Evolutionary conservation across 1,140 invertebrate species (phyloP).

Genomic region (Phenacoccus solenopsis): DNA sequence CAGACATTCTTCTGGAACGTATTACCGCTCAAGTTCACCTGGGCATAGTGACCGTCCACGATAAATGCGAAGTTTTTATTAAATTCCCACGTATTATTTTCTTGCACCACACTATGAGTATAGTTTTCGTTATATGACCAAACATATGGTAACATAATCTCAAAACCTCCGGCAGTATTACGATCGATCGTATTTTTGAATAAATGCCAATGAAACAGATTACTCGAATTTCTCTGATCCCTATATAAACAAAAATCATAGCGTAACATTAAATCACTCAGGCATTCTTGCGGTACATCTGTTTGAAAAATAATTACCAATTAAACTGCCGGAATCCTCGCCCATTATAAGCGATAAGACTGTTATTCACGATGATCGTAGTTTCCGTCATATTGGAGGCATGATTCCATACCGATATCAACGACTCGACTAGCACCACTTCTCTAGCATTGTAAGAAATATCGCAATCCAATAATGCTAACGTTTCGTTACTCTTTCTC

Average conservation of each 20-base stretch:
- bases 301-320: constrained; percentile 29
- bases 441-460: constrained; percentile 65
- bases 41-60: constrained; percentile 83
- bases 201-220: constrained; percentile 85
- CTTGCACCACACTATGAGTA: constrained; percentile 73
- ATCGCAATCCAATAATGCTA: constrained; percentile 63
- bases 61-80: constrained; percentile 76
- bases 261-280: no score
- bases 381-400: constrained; percentile 72
- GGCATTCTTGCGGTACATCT: no score
- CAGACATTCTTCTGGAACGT: constrained; percentile 76
- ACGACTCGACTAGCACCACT: constrained; percentile 62
- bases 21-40: constrained; percentile 70
- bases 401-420: constrained; percentile 62
- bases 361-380: constrained; percentile 70
- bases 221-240: constrained; percentile 81
- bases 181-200: constrained; percentile 76
- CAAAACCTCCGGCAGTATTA: constrained; percentile 70
- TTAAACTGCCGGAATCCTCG: constrained; percentile 75
- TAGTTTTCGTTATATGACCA: constrained; percentile 93
- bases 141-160: constrained; percentile 76
- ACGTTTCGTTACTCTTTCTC: constrained; percentile 73
- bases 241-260: constrained; percentile 33
- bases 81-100: constrained; percentile 71
- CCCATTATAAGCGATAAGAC: constrained; percentile 69